Conservation (phyloP, 2,113 vertebrate species). For the Oreochromis aureus region DNA sequence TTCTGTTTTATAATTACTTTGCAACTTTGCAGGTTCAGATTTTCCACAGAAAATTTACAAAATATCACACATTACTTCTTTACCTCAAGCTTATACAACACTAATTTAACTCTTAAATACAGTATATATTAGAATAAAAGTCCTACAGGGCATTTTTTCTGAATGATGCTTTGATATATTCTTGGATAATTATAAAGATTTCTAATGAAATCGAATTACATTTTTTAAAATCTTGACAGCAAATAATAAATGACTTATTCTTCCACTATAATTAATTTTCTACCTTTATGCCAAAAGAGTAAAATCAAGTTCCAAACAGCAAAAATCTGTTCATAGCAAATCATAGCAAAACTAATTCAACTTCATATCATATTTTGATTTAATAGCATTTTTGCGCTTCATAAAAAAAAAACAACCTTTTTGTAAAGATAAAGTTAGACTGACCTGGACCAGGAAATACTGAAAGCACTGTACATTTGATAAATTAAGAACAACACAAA, state of each 20-base stretch:
- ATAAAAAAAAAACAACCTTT: background rate
- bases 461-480: background rate
- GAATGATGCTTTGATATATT: background rate
- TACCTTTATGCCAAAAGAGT: background rate
- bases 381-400: background rate
- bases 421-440: background rate
- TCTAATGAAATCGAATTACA: background rate
- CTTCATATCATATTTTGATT: background rate
- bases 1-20: background rate
- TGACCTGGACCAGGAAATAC: background rate
- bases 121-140: background rate
- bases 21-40: background rate
- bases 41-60: background rate
- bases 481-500: slow-evolving; percentile 6
- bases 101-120: background rate
- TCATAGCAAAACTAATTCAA: background rate
- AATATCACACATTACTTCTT: background rate
- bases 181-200: background rate
- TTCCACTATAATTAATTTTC: background rate
- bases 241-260: background rate
- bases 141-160: background rate
- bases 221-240: background rate
- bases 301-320: background rate
- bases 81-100: background rate
- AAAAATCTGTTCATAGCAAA: background rate